Evolutionary conservation across 2,113 vertebrate genomes (phyloP).

Genomic region (Nettapus auritus): DNA sequence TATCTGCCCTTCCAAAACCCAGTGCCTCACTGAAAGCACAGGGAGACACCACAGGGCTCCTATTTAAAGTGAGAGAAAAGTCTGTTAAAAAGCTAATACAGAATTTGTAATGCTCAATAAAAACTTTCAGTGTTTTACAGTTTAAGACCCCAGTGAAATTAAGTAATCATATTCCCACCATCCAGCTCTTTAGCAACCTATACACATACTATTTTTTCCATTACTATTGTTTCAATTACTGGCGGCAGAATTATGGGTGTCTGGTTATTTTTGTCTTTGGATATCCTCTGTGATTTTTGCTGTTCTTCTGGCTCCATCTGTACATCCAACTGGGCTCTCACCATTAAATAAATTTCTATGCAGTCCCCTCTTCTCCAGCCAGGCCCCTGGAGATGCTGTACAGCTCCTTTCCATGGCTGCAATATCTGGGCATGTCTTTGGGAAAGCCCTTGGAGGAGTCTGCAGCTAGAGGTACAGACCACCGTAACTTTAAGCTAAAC

Average conservation of each 20-base stretch:
- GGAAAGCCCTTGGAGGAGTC: not conserved
- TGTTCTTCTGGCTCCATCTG: not conserved
- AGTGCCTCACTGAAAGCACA: not conserved
- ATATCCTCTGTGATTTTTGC: not conserved
- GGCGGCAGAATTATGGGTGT: not conserved
- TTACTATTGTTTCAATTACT: not conserved
- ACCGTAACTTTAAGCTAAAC: not conserved
- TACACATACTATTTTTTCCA: not conserved
- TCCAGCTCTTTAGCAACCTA: not conserved
- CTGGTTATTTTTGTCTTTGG: constrained; percentile 20
- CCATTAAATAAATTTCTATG: not conserved
- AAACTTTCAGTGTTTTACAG: not conserved
- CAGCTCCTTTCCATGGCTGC: not conserved
- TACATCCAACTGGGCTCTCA: not conserved
- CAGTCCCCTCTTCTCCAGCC: not conserved
- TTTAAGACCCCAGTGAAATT: constrained; percentile 6
- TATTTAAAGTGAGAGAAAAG: not conserved
- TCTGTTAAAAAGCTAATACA: not conserved
- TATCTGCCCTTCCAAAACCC: not conserved
- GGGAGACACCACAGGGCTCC: not conserved
- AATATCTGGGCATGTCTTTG: not conserved
- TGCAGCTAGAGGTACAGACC: not conserved
- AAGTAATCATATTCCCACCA: not conserved
- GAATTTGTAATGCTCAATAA: not conserved
- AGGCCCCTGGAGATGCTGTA: not conserved